phyloP scores from a whole-genome alignment of 1,140 invertebrate genomes.

The Dendrolimus kikuchii region DNA sequence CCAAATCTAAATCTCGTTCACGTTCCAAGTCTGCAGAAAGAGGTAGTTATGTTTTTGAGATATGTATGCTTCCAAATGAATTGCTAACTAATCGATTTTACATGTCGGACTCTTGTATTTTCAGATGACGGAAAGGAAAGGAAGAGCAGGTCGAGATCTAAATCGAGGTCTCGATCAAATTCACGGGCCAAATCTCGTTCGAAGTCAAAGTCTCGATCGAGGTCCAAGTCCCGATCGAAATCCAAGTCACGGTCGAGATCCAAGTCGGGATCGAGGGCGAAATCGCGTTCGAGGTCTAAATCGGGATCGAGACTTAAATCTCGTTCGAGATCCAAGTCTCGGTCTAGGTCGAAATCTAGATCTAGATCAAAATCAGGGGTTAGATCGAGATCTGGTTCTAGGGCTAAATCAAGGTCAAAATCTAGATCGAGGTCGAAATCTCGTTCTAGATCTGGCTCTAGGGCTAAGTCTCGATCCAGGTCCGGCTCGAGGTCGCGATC shows the following conservation, averaged over 20 bases:
- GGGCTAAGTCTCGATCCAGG: conserved; percentile 23
- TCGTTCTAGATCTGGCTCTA: too few relatives aligned
- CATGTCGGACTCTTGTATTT: too few relatives aligned
- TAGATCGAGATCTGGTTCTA: conserved; percentile 34
- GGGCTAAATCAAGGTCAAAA: conserved; percentile 25
- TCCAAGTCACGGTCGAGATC: conserved; percentile 53
- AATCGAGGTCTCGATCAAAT: conserved; percentile 32
- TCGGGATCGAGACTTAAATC: conserved; percentile 36
- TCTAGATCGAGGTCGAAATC: conserved; percentile 19
- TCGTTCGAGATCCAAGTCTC: background rate
- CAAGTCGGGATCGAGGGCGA: conserved; percentile 48
- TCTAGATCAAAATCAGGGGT: background rate
- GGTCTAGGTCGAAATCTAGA: conserved; percentile 47
- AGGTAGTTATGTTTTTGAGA: conserved; percentile 4
- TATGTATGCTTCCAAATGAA: too few relatives aligned
- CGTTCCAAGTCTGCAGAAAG: conserved; percentile 27
- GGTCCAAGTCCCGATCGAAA: conserved; percentile 33
- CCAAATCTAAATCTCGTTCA: conserved; percentile 24
- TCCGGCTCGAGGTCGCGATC: conserved; percentile 53
- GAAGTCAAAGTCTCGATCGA: conserved; percentile 50
- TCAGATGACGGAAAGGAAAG: background rate
- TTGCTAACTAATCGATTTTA: too few relatives aligned
- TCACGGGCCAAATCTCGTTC: conserved; percentile 57
- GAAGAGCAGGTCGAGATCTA: conserved; percentile 20
- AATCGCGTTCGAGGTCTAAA: conserved; percentile 43